Evolutionary conservation across 2,888 invertebrate genomes (phyloP), one percentile per base, ranked within the genome.

Genomic region (Drosophila mimetica): DNA sequence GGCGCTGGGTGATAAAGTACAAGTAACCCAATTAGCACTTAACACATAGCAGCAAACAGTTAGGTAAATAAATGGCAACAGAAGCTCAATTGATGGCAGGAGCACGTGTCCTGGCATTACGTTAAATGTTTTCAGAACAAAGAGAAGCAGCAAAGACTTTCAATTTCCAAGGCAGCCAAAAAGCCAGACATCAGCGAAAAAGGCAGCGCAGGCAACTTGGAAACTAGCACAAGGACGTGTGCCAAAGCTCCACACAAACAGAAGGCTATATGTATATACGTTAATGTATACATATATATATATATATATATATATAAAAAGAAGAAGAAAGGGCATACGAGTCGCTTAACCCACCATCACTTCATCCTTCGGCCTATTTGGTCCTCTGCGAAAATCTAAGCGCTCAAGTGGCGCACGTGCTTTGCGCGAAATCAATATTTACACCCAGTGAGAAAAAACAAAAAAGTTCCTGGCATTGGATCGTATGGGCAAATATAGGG

Each of bases 191-290:
- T 85, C 88, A 87, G 85, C 85, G 67, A 74, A 78, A 81, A 74
- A 64, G 79, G 58, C 76, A 66, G 47, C 75, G 25, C 25, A 70
- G 55, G 61, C 82, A 77, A 75, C 75, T 71, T 70, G 71, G 67
- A 86, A 84, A 84, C 87, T 88, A 71, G 84, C 82, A 84, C 84
- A 84, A 84, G 84, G 84, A 84, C 88, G 86, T 86, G 80, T 71
- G 74, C 65, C 60, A 53, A 22, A 48, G 34, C n/a, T 20, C 18
- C 39, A 28, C 11, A 46, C 30, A 55, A 59, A 67, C 73, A 58
- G 28, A 37, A 25, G 16, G 42, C 18, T 7, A 30, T 16, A 20
- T 14, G 36, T 20, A 32, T 18, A 18, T n/a, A 5, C 34, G 9
- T 34, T 7, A 32, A 7, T 32, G 7, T 50, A 39, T 37, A 37